These are phyloP conservation scores for Gallinago paraguaiae DNA, from an alignment of 2,113 vertebrate genomes.

Conservation along the genomic window DNA sequence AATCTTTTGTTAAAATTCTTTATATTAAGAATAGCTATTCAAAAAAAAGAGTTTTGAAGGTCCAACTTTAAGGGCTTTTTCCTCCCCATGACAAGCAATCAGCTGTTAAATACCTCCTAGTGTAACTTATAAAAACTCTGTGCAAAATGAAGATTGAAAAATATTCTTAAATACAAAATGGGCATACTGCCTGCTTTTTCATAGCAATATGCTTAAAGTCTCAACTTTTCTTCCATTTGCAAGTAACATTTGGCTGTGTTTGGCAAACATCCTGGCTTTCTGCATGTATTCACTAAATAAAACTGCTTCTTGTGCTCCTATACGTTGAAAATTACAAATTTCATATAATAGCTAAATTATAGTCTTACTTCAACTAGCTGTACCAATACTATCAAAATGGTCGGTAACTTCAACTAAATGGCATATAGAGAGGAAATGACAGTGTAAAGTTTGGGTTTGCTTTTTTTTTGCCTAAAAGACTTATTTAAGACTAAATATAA, in stretches of 20 bases:
- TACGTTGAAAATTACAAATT: neutral
- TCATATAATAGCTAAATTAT: neutral
- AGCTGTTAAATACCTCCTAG: neutral
- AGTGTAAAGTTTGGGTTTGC: neutral
- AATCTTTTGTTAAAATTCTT: neutral
- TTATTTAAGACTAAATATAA: neutral
- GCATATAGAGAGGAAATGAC: neutral
- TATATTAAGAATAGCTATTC: neutral
- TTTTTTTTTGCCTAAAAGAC: neutral
- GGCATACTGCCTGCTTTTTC: neutral
- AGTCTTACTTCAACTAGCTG: neutral
- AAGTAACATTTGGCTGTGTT: conserved; percentile 32
- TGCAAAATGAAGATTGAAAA: conserved; percentile 58
- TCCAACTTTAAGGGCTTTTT: neutral
- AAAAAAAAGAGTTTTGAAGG: neutral
- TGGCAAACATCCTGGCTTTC: conserved; percentile 12
- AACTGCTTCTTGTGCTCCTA: conserved; percentile 26
- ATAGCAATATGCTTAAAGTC: neutral
- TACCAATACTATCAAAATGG: neutral
- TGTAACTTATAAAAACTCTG: conserved; percentile 30
- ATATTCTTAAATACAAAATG: neutral
- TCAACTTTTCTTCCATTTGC: neutral
- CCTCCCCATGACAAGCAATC: neutral
- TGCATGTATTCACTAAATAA: conserved; percentile 51
- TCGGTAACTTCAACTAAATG: neutral